Evolutionary conservation across 2,888 invertebrate genomes (phyloP).

Genomic region (Bugula neritina): DNA sequence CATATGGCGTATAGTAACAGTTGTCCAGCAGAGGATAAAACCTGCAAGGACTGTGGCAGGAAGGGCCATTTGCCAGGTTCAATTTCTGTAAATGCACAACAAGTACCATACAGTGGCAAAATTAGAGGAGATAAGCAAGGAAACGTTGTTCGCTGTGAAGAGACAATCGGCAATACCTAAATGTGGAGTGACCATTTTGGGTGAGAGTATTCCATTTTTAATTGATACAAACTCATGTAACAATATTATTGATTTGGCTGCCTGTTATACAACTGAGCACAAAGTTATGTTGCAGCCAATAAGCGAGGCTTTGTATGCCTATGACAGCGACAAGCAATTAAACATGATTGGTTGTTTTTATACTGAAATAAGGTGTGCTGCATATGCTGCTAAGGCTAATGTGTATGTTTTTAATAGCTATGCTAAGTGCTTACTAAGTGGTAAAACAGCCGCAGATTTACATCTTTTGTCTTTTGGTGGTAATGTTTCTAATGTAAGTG

Average conservation of each 20-base stretch:
- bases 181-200: background rate
- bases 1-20: too few relatives aligned
- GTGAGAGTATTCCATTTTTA: constrained; percentile 9
- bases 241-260: background rate
- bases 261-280: background rate
- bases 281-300: background rate
- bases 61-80: background rate
- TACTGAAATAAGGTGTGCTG: background rate
- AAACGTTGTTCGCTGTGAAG: background rate
- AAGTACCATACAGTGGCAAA: background rate
- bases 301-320: background rate
- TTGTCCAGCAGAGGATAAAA: background rate
- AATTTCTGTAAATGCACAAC: background rate
- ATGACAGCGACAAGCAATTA: background rate
- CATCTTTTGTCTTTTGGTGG: background rate
- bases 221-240: background rate
- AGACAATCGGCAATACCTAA: background rate
- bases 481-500: background rate
- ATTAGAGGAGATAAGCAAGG: too few relatives aligned
- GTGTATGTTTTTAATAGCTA: background rate
- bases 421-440: background rate
- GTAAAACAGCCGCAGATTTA: background rate
- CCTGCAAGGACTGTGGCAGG: background rate
- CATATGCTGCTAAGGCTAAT: background rate
- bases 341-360: background rate